A percentile compares a stretch with the other conserved stretches of the same genome.
These are phyloP conservation scores for Carpatolechia fugitivella DNA, from an alignment of 2,888 invertebrate species.

Conservation along the genomic window DNA sequence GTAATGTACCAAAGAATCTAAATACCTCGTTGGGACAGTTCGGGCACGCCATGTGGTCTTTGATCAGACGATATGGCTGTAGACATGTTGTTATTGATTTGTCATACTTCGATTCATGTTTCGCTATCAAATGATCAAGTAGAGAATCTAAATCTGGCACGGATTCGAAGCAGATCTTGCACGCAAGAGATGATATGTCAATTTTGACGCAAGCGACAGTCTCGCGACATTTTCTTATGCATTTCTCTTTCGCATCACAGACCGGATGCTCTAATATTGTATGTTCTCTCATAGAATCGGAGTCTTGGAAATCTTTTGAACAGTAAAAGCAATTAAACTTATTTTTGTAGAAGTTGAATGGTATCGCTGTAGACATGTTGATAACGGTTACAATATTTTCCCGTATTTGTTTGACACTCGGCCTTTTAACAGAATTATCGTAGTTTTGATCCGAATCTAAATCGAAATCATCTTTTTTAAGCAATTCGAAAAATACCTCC, in stretches of 20 bases:
- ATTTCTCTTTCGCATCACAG: constrained; percentile 63
- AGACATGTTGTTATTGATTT: constrained; percentile 64
- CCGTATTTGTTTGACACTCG: constrained; percentile 65
- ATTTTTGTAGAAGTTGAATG: constrained; percentile 71
- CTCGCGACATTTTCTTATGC: constrained; percentile 66
- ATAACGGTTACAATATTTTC: constrained; percentile 66
- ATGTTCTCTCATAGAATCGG: constrained; percentile 62
- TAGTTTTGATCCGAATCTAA: constrained; percentile 58
- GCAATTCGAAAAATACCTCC: constrained; percentile 44
- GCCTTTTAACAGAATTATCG: constrained; percentile 48
- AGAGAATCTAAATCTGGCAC: constrained; percentile 54
- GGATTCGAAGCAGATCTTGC: constrained; percentile 64
- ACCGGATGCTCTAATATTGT: constrained; percentile 60
- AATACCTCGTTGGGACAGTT: constrained; percentile 62
- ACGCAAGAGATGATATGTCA: constrained; percentile 60
- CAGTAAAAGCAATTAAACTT: constrained; percentile 73
- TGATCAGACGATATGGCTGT: constrained; percentile 61
- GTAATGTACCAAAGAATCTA: constrained; percentile 64
- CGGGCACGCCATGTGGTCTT: constrained; percentile 67
- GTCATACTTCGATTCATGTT: constrained; percentile 65
- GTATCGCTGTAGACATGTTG: constrained; percentile 72
- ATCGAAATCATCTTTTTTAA: constrained; percentile 55
- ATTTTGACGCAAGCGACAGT: constrained; percentile 70
- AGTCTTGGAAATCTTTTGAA: constrained; percentile 67
- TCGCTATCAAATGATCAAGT: constrained; percentile 60